phyloP scores from a whole-genome alignment of 2,113 vertebrate species.

The Numenius arquata region DNA sequence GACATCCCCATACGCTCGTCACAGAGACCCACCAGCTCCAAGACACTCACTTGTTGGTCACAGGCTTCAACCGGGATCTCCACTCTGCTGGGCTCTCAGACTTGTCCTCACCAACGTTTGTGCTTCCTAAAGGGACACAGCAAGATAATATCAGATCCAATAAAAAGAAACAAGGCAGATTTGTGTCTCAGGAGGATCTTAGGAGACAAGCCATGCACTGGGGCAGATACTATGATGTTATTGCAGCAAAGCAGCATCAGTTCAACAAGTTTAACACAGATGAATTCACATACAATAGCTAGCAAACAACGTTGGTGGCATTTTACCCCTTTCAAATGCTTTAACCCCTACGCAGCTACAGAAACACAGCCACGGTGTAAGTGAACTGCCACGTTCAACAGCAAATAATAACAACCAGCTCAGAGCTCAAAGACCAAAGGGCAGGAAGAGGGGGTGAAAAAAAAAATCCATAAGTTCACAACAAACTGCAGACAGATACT shows the following conservation, averaged over 20 bases:
- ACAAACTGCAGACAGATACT: neutral
- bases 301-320: neutral
- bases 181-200: neutral
- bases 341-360: neutral
- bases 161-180: neutral
- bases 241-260: neutral
- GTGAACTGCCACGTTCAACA: neutral
- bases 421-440: neutral
- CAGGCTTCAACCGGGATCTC: slow-evolving; percentile 75
- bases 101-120: neutral
- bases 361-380: neutral
- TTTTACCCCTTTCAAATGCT: neutral
- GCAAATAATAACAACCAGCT: neutral
- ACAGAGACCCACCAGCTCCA: neutral
- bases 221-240: neutral
- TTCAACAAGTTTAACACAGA: neutral
- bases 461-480: neutral
- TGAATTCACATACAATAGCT: neutral
- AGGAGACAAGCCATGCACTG: neutral
- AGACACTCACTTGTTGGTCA: slow-evolving; percentile 77
- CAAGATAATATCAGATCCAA: neutral
- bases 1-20: neutral
- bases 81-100: slow-evolving; percentile 74
- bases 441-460: neutral
- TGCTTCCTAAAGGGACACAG: neutral